phyloP scores from a whole-genome alignment of 2,888 invertebrate genomes.

The Julus scanicus region DNA sequence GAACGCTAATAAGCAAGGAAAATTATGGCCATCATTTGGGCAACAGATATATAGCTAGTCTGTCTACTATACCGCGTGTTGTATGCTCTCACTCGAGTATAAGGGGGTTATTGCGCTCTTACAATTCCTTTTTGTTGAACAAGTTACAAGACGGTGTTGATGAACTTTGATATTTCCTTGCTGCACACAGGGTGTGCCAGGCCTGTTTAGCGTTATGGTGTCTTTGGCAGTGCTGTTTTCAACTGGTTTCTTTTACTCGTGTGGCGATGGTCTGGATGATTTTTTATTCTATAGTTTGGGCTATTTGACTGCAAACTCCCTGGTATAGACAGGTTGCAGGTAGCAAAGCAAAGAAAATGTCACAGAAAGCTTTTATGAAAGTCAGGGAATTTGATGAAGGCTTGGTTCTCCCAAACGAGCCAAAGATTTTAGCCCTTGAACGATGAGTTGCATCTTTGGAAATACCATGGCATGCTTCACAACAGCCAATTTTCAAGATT shows the following conservation, averaged over 20 bases:
- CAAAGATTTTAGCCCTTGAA: too few species aligned
- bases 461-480: too few species aligned
- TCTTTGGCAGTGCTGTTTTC: background rate
- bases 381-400: too few species aligned
- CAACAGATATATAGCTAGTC: background rate
- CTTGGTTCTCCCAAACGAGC: too few species aligned
- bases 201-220: background rate
- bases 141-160: conserved; percentile 27
- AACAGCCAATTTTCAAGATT: too few species aligned
- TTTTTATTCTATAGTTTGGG: background rate
- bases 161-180: background rate
- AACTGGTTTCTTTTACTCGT: background rate
- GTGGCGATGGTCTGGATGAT: background rate
- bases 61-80: background rate
- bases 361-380: background rate
- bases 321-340: background rate
- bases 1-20: background rate
- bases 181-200: background rate
- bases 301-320: background rate
- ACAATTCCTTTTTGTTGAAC: background rate
- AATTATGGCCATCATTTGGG: background rate
- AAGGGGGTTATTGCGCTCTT: conserved; percentile 19
- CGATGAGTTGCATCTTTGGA: too few species aligned
- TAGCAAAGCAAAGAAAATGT: background rate
- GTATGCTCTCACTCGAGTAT: background rate